These are phyloP conservation scores for Trissolcus brochymenae DNA, from an alignment of 2,888 invertebrate species.

Conservation along the genomic window DNA sequence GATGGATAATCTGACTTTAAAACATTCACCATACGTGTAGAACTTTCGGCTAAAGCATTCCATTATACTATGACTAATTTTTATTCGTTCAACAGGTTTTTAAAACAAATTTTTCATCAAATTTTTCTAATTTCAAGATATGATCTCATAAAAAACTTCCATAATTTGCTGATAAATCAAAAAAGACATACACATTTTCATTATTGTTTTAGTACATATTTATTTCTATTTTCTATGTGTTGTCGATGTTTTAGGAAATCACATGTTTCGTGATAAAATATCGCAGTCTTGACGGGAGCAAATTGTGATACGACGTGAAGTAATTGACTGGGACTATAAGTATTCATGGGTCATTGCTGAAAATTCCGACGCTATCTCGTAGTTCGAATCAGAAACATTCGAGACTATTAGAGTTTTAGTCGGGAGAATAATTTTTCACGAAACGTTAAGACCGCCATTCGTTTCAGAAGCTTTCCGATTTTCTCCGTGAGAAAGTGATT, in stretches of 20 bases:
- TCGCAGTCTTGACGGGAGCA: conserved; percentile 2
- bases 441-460: conserved; percentile 33
- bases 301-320: not conserved
- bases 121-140: too few species aligned
- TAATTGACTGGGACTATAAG: conserved; percentile 6
- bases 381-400: conserved; percentile 27
- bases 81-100: too few species aligned
- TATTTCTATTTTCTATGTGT: too few species aligned
- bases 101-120: too few species aligned
- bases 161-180: too few species aligned
- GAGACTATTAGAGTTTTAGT: conserved; percentile 26
- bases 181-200: too few species aligned
- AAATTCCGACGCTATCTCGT: conserved; percentile 1
- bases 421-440: conserved; percentile 25
- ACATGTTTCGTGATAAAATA: not conserved
- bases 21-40: conserved; percentile 18
- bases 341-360: conserved; percentile 22
- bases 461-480: conserved; percentile 17
- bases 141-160: too few species aligned
- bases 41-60: too few species aligned
- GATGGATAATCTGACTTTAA: conserved; percentile 33
- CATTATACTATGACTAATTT: conserved; percentile 12
- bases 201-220: too few species aligned
- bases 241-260: conserved; percentile 2
- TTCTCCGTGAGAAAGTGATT: conserved; percentile 15